Evolutionary conservation across 2,888 invertebrate species (phyloP), one percentile per base, ranked within the genome.

Genomic region (Aphidius colemani): DNA sequence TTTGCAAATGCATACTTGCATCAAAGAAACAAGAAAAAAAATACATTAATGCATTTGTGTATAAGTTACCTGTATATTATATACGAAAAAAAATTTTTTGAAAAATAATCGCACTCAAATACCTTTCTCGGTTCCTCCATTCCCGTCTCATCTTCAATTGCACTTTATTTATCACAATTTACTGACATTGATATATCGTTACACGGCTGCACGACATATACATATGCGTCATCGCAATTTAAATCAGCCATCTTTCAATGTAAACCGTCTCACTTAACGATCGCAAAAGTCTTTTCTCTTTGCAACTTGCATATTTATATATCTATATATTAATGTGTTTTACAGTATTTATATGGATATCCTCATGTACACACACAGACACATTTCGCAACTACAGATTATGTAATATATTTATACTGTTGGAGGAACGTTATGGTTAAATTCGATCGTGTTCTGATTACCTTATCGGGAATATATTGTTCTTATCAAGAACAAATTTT

Each of bases 121-220:
- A 53, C 57, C 49, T 66, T 46, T 66, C 64, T 11, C 7, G 11
- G 11, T 10, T n/a, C 46, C 46, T 11, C 46, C 11, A 48, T 11
- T 30, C 30, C 48, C 10, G 11, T 13, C 53, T 58, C 58, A 64
- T 69, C 75, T 72, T 75, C 76, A 78, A 79, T 79, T 78, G 77
- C 75, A 76, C 78, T 78, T 79, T 79, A 79, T 79, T 78, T 79
- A 79, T 79, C 78, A 79, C 78, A 77, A 78, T 79, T 79, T 78
- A 72, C 74, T 74, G 79, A 78, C 79, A 72, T 78, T 79, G 79
- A 79, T 79, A 75, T 76, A 78, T 79, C 75, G 75, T 71, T 75
- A 74, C 77, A 76, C 64, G 72, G 63, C 70, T 71, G 66, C 72
- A 72, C 76, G 73, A 75, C 75, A 74, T 69, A 61, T 66, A 64